phyloP scores from a whole-genome alignment of 2,888 invertebrate species.

The Cephus pulcher region DNA sequence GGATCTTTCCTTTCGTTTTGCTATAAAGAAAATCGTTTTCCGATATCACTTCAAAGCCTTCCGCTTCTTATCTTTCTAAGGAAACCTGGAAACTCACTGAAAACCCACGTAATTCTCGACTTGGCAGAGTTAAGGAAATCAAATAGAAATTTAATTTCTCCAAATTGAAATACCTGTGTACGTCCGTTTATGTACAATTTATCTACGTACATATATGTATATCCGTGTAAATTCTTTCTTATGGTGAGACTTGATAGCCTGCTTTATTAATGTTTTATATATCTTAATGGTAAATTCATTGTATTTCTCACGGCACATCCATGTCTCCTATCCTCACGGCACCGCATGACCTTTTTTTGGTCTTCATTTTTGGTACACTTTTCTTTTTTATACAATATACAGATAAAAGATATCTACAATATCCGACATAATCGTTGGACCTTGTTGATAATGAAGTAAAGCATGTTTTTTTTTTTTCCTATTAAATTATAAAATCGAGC shows the following conservation, averaged over 20 bases:
- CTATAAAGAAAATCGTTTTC: neutral
- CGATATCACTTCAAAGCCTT: neutral
- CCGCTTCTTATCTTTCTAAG: neutral
- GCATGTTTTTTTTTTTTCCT: neutral
- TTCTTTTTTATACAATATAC: neutral
- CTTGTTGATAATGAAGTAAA: neutral
- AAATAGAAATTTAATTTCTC: neutral
- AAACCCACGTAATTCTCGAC: neutral
- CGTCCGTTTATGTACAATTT: neutral
- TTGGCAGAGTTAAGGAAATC: neutral
- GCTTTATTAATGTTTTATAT: slow-evolving; percentile 24
- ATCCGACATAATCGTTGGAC: neutral
- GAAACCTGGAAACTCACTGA: neutral
- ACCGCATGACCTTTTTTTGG: slow-evolving; percentile 52
- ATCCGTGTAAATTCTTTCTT: slow-evolving; percentile 6
- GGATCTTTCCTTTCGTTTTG: too few relatives aligned
- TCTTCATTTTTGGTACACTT: neutral
- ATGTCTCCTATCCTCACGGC: slow-evolving; percentile 62
- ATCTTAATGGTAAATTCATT: slow-evolving; percentile 15
- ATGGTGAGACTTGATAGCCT: slow-evolving; percentile 20
- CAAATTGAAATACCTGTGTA: neutral
- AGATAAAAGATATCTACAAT: neutral
- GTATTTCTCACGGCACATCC: slow-evolving; percentile 62
- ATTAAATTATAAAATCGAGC: neutral
- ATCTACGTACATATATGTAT: neutral